phyloP scores from a whole-genome alignment of 2,113 vertebrate species.

The Syngnathus floridae region DNA sequence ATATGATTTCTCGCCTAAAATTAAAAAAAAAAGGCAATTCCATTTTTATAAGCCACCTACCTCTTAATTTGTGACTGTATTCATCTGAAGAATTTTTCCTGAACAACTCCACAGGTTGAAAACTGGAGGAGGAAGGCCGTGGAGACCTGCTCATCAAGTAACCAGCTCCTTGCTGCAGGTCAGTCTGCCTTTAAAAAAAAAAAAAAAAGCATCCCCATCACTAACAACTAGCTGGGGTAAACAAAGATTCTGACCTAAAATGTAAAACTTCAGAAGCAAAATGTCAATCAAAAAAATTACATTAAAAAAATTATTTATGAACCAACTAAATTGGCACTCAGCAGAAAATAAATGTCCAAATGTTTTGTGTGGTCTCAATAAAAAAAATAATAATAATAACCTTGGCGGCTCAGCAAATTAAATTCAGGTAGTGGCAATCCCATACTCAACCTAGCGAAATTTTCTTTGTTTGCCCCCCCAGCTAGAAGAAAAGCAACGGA shows the following conservation, averaged over 20 bases:
- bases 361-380: neutral
- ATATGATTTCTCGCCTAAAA: no score
- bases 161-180: constrained; percentile 81
- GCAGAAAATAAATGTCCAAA: neutral
- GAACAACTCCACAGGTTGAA: constrained; percentile 71
- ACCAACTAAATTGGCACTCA: neutral
- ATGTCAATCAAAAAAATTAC: neutral
- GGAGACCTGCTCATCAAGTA: constrained; percentile 81
- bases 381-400: neutral
- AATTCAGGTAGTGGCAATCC: constrained; percentile 6
- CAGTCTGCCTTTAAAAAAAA: constrained; percentile 37
- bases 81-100: neutral
- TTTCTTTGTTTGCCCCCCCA: constrained; percentile 76
- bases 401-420: neutral
- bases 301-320: neutral
- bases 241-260: constrained; percentile 61
- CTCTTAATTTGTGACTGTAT: no score
- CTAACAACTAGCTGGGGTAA: constrained; percentile 62
- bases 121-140: constrained; percentile 78
- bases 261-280: neutral
- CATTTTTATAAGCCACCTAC: no score
- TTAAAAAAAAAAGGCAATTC: no score
- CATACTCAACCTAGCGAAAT: constrained; percentile 29
- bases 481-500: constrained; percentile 70
- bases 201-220: neutral